These are phyloP conservation scores for Callimorpha dominula DNA, from an alignment of 2,888 invertebrate species.

Conservation along the genomic window DNA sequence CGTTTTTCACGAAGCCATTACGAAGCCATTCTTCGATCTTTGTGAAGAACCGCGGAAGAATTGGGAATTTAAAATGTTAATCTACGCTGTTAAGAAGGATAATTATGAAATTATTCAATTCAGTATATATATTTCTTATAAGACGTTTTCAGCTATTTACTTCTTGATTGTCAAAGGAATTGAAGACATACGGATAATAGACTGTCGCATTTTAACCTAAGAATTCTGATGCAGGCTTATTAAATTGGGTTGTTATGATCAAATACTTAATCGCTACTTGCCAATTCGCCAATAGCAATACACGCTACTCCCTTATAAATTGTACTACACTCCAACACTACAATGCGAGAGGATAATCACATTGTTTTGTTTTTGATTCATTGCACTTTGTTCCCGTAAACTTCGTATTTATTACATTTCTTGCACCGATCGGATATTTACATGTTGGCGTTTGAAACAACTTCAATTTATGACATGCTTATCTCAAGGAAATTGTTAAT, in stretches of 20 bases:
- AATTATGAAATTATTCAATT: no score
- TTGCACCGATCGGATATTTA: constrained; percentile 73
- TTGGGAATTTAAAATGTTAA: not conserved
- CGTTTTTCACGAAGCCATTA: no score
- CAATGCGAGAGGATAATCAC: constrained; percentile 82
- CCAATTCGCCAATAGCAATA: not conserved
- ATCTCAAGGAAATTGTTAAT: constrained; percentile 31
- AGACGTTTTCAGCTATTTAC: no score
- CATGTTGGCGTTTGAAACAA: constrained; percentile 56
- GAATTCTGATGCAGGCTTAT: no score
- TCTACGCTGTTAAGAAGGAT: no score
- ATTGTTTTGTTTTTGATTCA: constrained; percentile 86
- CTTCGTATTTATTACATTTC: constrained; percentile 79
- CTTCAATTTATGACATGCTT: constrained; percentile 39
- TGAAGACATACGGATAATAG: no score
- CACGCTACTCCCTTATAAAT: constrained; percentile 45
- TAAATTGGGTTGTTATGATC: not conserved
- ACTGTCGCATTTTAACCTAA: no score
- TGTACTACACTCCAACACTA: constrained; percentile 54
- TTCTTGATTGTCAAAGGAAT: no score
- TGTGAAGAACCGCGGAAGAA: not conserved
- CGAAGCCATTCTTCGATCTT: not conserved
- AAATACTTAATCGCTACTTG: no score
- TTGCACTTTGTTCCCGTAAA: constrained; percentile 79
- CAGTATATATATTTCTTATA: no score